Percentiles rank a stretch among this genome's conserved stretches.
phyloP scores from a whole-genome alignment of 2,113 vertebrate species.

The Echinops telfairi region DNA sequence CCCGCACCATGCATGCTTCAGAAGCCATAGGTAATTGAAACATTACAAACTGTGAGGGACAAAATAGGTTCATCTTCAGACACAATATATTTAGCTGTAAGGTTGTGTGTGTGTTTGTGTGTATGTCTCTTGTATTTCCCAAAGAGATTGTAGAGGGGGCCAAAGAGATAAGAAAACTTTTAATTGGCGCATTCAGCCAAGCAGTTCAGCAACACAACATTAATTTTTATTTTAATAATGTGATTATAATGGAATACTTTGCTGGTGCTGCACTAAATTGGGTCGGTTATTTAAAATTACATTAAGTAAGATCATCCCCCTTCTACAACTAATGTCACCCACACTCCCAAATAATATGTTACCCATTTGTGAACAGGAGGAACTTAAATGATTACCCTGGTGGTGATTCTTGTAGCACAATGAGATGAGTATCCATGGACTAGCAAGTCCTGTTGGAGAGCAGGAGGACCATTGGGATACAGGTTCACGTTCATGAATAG shows the following conservation, averaged over 20 bases:
- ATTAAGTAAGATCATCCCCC: conserved; percentile 72
- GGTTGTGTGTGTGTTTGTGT: conserved; percentile 34
- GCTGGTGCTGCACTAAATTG: conserved; percentile 64
- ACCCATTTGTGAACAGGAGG: conserved; percentile 59
- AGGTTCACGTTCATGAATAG: background rate
- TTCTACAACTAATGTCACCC: conserved; percentile 52
- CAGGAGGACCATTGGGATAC: conserved; percentile 50
- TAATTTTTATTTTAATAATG: conserved; percentile 85
- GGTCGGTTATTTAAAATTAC: conserved; percentile 79
- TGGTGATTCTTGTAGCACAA: conserved; percentile 33
- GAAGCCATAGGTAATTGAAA: background rate
- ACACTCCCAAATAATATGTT: conserved; percentile 59
- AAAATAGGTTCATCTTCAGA: conserved; percentile 4
- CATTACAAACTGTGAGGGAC: conserved; percentile 18
- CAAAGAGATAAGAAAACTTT: conserved; percentile 76
- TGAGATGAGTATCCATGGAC: conserved; percentile 6
- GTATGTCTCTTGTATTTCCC: conserved; percentile 25
- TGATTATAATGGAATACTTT: conserved; percentile 81
- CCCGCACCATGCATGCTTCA: background rate
- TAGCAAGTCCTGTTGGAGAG: conserved; percentile 51
- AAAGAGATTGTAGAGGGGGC: conserved; percentile 49
- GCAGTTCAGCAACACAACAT: conserved; percentile 78
- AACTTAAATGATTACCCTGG: conserved; percentile 68
- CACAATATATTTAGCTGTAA: conserved; percentile 39
- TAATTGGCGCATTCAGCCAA: conserved; percentile 79